phyloP scores from a whole-genome alignment of 2,797 vertebrate genomes.

The Toxotes lorentzi region DNA sequence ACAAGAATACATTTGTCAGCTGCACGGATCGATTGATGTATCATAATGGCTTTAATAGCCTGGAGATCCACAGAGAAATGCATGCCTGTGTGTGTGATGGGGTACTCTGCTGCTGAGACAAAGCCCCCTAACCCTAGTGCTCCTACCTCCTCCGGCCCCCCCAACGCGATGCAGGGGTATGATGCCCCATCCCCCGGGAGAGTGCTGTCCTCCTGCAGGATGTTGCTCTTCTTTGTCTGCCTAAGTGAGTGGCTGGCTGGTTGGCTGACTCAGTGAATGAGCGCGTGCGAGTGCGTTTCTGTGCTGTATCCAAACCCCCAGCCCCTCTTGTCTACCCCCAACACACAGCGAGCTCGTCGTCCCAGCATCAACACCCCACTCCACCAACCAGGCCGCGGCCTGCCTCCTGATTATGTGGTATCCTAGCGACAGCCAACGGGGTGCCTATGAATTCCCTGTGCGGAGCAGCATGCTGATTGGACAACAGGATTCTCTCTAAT shows the following conservation, averaged over 20 bases:
- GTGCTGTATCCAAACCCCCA: constrained; percentile 71
- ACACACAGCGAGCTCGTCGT: constrained; percentile 73
- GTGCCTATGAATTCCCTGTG: constrained; percentile 80
- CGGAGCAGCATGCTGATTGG: constrained; percentile 81
- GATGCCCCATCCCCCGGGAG: constrained; percentile 87
- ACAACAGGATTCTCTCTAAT: constrained; percentile 82
- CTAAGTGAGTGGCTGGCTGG: constrained; percentile 58
- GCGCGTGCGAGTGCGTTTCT: constrained; percentile 63
- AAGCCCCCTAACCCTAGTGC: constrained; percentile 77
- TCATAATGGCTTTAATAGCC: constrained; percentile 56
- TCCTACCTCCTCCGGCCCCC: constrained; percentile 87
- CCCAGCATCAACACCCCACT: constrained; percentile 80
- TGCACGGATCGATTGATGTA: constrained; percentile 54
- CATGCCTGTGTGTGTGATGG: constrained; percentile 22
- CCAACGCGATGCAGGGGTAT: constrained; percentile 86
- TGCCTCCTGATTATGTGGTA: constrained; percentile 88
- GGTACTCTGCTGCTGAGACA: constrained; percentile 75
- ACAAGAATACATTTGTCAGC: constrained; percentile 37
- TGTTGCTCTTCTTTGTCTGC: constrained; percentile 79
- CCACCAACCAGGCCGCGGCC: constrained; percentile 81
- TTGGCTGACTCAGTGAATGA: constrained; percentile 69
- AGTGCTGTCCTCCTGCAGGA: constrained; percentile 79
- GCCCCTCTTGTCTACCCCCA: constrained; percentile 76
- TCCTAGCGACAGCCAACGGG: constrained; percentile 89
- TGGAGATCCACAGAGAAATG: constrained; percentile 42